These are phyloP conservation scores for Drosophila gunungcola DNA, from an alignment of 1,140 invertebrate species.

Conservation along the genomic window DNA sequence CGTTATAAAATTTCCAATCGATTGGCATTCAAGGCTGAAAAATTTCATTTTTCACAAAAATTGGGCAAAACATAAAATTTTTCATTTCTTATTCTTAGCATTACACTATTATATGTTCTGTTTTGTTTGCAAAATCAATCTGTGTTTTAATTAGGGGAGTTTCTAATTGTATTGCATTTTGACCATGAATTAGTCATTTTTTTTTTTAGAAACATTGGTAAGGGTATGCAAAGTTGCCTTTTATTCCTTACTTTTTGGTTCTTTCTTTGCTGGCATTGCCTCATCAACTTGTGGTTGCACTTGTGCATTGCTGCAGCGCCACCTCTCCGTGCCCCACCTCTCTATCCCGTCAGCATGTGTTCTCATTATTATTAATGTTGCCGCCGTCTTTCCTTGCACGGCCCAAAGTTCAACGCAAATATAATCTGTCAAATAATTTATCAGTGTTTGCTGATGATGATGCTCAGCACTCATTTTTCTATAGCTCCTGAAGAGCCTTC, in stretches of 20 bases:
- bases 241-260: neutral
- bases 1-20: too few species aligned
- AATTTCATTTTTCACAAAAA: too few species aligned
- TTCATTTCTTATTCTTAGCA: too few species aligned
- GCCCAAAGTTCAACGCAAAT: constrained; percentile 79
- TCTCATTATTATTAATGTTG: constrained; percentile 63
- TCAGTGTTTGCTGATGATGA: constrained; percentile 75
- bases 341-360: constrained; percentile 45
- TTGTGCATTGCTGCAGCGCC: neutral
- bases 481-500: constrained; percentile 36
- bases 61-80: too few species aligned
- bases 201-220: too few species aligned
- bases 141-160: too few species aligned
- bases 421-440: constrained; percentile 83
- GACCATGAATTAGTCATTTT: too few species aligned
- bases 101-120: too few species aligned
- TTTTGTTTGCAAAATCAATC: too few species aligned
- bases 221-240: constrained; percentile 6
- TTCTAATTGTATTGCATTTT: too few species aligned
- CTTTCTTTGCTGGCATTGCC: constrained; percentile 7
- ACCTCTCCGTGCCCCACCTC: neutral
- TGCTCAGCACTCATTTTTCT: constrained; percentile 27
- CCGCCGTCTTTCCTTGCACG: constrained; percentile 10
- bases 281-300: constrained; percentile 14
- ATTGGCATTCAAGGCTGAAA: too few species aligned